Evolutionary conservation across 2,797 vertebrate species (phyloP), one percentile per base, ranked within the genome.

Genomic region (Sparus aurata): DNA sequence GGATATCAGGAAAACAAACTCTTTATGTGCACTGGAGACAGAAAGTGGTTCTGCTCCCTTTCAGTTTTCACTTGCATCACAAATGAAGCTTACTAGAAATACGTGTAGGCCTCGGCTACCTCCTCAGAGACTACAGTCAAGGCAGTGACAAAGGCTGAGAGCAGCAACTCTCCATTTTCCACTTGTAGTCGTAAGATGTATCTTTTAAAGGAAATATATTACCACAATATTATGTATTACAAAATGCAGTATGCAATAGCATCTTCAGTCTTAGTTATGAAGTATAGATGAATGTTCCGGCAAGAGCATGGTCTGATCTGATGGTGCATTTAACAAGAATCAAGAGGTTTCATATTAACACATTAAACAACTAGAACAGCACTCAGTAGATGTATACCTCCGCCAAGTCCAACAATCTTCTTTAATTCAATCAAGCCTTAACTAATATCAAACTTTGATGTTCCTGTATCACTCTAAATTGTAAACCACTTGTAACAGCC

Each of bases 21-120:
- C 63, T 17, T 38, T 9, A 11, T 18, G 16, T 38, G 11, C 63
- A n/a, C 63, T 45, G 52, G 38, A 53, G 43, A 71, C 18, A 57
- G 46, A 46, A 55, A 61, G 41, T 4, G 23, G 7, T 34, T 62
- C 38, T 38, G 5, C 38, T 17, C 15, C 47, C 69, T 49, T 50
- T 60, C 43, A 61, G 22, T 59, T 61, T 69, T 34, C 22, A 57
- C 66, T 67, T 22, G 30, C 41, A 18, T 57, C 41, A 38, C 59
- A 60, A 59, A 49, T 69, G 72, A 45, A 4, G 13, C 68, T 67
- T 47, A 53, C 49, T 23, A 18, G 41, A 45, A 80, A 67, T 52
- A 67, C 23, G 12, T 45, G 43, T 73, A 43, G 16, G 20, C 23
- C 62, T 54, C 41, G 2, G 57, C 53, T 64, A 4, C 59, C 43